Base-by-base conservation (phyloP, 2,113 vertebrate species). In the Ochotona princeps region DNA sequence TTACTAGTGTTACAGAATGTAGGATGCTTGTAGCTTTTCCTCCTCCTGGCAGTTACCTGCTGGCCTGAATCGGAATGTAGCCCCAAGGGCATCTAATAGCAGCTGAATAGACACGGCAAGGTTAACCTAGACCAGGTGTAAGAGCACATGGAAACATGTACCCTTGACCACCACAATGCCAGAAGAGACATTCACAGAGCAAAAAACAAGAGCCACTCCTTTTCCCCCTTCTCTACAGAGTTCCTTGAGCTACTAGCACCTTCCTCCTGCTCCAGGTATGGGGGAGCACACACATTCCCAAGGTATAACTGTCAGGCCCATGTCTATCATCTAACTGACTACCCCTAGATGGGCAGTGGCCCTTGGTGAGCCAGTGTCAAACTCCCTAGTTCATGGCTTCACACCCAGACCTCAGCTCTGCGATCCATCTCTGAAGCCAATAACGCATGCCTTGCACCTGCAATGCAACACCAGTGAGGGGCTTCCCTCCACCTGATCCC, bases 101-200 rank as follows among this genome's bases (percentile, higher is more conserved):
- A 49, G n/a, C 81, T 38, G 20, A 80, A 38, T 87, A 87, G 85
- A 30, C 32, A 13, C 5, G 21, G 47, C 79, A 61, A 69, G 54
- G 88, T 89, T 84, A 84, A 79, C 86, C 49, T 91, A 92, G 78
- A 49, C 30, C 66, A 28, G 23, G 4, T 66, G 57, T 35, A 83
- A 49, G 32, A 85, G 57, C 74, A 44, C 4, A 51, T 11, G 38
- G 89, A 92, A 92, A 86, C 17, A 14, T 18, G 15, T 92, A 49
- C 61, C 66, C 60, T 67, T 20, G 4, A 30, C 23, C 7, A 26
- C 44, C 21, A 32, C 14, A 67, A 76, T 44, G 67, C 61, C 83
- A 49, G 30, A 82, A 90, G 78, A 89, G 18, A 89, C 57, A 66
- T 0, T 70, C 21, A 49, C 51, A 87, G 78, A 60, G 15, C 63